A percentile compares a stretch with the other conserved stretches of the same genome.
These are phyloP conservation scores for Caenorhabditis imperialis DNA, from an alignment of 2,888 invertebrate species.

Conservation along the genomic window DNA sequence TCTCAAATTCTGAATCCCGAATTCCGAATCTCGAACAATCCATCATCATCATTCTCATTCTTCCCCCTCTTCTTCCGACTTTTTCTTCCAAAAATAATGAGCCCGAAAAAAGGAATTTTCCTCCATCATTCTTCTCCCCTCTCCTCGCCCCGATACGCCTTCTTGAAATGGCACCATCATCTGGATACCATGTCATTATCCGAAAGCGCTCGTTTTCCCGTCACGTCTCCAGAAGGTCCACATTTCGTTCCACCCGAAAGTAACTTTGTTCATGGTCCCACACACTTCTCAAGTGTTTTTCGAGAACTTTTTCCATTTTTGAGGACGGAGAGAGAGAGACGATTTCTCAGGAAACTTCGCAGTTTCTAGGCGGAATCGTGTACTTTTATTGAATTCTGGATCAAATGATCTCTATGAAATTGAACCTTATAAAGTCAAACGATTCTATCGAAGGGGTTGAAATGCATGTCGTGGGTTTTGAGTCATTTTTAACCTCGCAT, in stretches of 20 bases:
- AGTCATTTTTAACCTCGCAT: no score
- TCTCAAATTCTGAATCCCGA: no score
- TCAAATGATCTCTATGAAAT: no score
- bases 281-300: slow-evolving; percentile 52
- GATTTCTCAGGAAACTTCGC: no score
- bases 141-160: slow-evolving; percentile 1
- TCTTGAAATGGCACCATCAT: slow-evolving; percentile 7
- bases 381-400: no score
- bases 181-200: slow-evolving; percentile 51
- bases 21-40: slow-evolving; percentile 17
- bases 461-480: no score
- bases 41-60: slow-evolving; percentile 23
- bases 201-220: background rate
- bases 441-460: no score
- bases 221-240: background rate
- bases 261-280: slow-evolving; percentile 4
- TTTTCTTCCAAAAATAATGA: slow-evolving; percentile 39
- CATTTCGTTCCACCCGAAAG: slow-evolving; percentile 1
- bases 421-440: no score
- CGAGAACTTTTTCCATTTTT: background rate
- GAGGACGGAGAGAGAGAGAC: no score
- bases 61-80: slow-evolving; percentile 9
- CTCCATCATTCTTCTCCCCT: slow-evolving; percentile 12
- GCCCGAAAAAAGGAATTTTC: no score
- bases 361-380: no score